Evolutionary conservation across 37 sponge, comb jelly and placozoan species (phyloP).

Genomic region (Mnemiopsis leidyi): DNA sequence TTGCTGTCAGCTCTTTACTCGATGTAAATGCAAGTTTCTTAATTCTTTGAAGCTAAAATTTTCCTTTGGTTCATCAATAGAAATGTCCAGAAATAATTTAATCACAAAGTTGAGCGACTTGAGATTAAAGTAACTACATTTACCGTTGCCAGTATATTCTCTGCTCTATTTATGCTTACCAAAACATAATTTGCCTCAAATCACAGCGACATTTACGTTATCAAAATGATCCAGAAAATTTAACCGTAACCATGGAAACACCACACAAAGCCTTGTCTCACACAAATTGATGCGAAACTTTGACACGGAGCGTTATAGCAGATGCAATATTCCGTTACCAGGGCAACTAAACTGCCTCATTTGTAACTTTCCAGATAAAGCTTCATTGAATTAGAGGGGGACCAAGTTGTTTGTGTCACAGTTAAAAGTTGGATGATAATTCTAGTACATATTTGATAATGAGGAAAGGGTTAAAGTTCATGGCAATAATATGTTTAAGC

Average conservation of each 20-base stretch:
- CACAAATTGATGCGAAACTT: background rate
- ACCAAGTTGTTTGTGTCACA: background rate
- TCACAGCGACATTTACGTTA: background rate
- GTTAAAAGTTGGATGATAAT: background rate
- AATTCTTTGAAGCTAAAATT: too few species aligned
- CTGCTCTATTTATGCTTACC: background rate
- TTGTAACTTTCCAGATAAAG: background rate
- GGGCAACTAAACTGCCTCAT: slow-evolving; percentile 17
- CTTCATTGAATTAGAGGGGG: background rate
- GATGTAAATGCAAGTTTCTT: too few species aligned
- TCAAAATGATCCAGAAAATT: background rate
- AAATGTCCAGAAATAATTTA: too few species aligned
- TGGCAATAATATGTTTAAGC: too few species aligned
- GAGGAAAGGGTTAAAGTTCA: too few species aligned
- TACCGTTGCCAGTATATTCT: too few species aligned
- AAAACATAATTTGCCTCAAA: background rate
- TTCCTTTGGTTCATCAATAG: too few species aligned
- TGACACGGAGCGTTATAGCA: background rate
- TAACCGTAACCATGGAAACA: background rate
- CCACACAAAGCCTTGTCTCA: background rate
- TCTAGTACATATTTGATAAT: background rate
- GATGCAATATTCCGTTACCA: slow-evolving; percentile 10
- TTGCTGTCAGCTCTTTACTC: too few species aligned
- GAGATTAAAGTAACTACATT: too few species aligned
- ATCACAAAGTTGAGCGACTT: too few species aligned